Base-by-base conservation (phyloP, 2,888 invertebrate species). In the Dyspetes luteomarginatus region DNA sequence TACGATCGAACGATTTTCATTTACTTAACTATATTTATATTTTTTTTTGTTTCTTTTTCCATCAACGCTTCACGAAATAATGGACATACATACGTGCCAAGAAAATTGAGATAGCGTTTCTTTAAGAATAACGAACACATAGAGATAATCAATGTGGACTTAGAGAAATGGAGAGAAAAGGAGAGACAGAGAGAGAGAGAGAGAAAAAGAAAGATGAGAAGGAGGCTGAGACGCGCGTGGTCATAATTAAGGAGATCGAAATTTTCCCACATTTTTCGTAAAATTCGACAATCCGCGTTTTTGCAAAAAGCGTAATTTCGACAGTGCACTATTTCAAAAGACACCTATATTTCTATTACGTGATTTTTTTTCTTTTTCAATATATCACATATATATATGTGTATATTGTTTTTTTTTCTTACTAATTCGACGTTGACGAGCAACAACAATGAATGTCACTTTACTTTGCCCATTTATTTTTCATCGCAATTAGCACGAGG, bases 291-390 rank as follows among this genome's bases (percentile, higher is more conserved):
- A 67, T 26, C 41, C 50, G 41, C 65, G 67, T 48, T 15, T n/a
- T 69, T 28, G 30, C 24, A 55, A 52, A 78, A 58, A 73, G 72
- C 45, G 36, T 48, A 58, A 68, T 60, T 68, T 65, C 48, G 50
- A 75, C 12, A 75, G 75, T 69, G 79, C 74, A 65, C 17, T 74
- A 30, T 64, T 55, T 56, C 41, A 43, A 58, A 69, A 71, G 41
- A 79, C 65, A 65, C 15, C 50, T 75, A n/a, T n/a, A 79, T 71
- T 62, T 45, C 73, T 78, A 65, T 64, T 75, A 74, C 69, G 69
- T 71, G 73, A 41, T 36, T 65, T 65, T 43, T 65, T 43, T 22
- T 65, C 41, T 65, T 43, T 22, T 71, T 52, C 24, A 72, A 48
- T 52, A 48, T 41, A 41, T 28, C 7, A 15, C 1, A 7, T 60